Base-by-base conservation (phyloP, 2,797 vertebrate species). In the Brotula barbata region DNA sequence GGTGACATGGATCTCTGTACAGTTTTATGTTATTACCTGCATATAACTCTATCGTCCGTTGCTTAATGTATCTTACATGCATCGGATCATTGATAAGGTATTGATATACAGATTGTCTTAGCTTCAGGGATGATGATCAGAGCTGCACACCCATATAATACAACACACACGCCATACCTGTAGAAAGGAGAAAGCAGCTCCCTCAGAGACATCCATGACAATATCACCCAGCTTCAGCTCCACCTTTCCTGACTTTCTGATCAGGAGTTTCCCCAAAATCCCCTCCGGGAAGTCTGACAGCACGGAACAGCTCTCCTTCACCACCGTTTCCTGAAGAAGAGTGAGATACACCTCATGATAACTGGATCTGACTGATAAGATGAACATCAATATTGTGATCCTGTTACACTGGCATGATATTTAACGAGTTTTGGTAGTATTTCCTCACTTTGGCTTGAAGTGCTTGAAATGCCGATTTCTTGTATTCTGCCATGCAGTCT, bases 171-270 rank as follows among this genome's bases (percentile, higher is more conserved):
- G 4, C 25, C 6, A 62, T 1, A 56, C 10, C 90, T 92, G 91
- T 19, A 92, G 71, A 66, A 92, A 92, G 48, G 92, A 92, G 72
- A 92, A 91, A 0, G 90, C 90, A 0, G 90, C 84, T 71, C 91
- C 92, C 47, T 90, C 89, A 0, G 88, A 91, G 17, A 93, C 89
- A 0, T 93, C 91, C 86, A 92, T 77, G 5, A 87, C 65, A 0
- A 91, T 34, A 43, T 92, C 86, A 1, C 90, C 90, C 60, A 93
- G 36, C 59, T 87, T 86, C 62, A 93, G 77, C 77, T 92, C 86
- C 17, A 91, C 90, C 81, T 87, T 91, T 31, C 92, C 92, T 1
- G 92, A 93, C 63, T 83, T 91, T 61, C 91, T 85, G 65, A 93
- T 89, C 58, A 88, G 90, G 25, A 93, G 81, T 82, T 91, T 93